Evolutionary conservation across 2,797 vertebrate species (phyloP), one percentile per base, ranked within the genome.

Genomic region (Hippoglossus hippoglossus): DNA sequence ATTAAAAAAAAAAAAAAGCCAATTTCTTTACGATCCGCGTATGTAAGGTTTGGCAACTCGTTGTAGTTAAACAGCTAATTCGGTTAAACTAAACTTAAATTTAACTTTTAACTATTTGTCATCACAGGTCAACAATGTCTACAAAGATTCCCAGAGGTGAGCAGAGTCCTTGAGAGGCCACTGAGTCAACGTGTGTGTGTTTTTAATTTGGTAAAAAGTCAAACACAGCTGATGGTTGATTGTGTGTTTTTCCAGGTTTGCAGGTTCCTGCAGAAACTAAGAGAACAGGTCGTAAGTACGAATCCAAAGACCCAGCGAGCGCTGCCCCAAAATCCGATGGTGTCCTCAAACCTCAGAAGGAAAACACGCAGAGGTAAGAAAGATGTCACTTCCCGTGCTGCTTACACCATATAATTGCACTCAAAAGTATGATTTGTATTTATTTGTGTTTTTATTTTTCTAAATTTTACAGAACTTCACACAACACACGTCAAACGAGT

Each of bases 141-240:
- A 89, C 87, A 62, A 92, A 91, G 82, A 89, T 93, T 12, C 89
- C 89, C 41, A 89, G 50, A 91, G 84, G 88, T 90, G 44, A 77
- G 67, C 2, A 47, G 16, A 36, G 6, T 39, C 12, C 3, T 39
- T 13, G 4, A 13, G 12, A 39, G 3, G 36, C 36, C 11, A 13
- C 36, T 39, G 10, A 6, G 3, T 26, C 10, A 24, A n/a, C 25
- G 13, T 53, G 10, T 52, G 2, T 55, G 7, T n/a, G 19, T 56
- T 10, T 56, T 19, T 10, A 11, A 56, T 31, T 18, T n/a, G 9
- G 9, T 10, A 34, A 55, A 44, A 44, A 7, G 13, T 44, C 6
- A 52, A 54, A 66, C 11, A 15, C 34, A 21, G 15, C 3, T 53
- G 25, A 26, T 46, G 11, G 51, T 2, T 49, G 9, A 31, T 55